phyloP scores from a whole-genome alignment of 2,797 vertebrate genomes.

The Moxostoma hubbsi region DNA sequence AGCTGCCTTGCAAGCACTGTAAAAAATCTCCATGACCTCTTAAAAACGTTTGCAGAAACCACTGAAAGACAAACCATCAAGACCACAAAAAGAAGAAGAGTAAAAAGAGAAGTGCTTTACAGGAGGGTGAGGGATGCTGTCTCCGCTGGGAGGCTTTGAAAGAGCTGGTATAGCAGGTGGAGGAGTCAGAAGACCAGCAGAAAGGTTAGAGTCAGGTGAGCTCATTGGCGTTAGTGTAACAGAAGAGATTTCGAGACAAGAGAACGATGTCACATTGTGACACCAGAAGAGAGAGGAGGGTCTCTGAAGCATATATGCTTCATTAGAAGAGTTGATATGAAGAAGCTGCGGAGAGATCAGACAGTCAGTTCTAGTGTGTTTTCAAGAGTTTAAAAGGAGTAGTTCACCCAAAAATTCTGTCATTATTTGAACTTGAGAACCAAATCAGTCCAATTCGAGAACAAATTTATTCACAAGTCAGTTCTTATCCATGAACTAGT shows the following conservation, averaged over 20 bases:
- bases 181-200: constrained; percentile 85
- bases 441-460: too few species aligned
- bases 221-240: constrained; percentile 90
- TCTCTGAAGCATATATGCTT: constrained; percentile 86
- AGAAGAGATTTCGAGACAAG: constrained; percentile 91
- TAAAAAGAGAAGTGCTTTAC: constrained; percentile 74
- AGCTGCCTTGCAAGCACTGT: background rate
- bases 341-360: constrained; percentile 85
- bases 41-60: background rate
- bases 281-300: constrained; percentile 90
- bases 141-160: constrained; percentile 80
- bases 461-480: too few species aligned
- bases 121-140: constrained; percentile 85
- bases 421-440: too few species aligned
- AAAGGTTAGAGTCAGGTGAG: constrained; percentile 88
- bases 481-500: too few species aligned
- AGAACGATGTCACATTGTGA: constrained; percentile 84
- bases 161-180: constrained; percentile 84
- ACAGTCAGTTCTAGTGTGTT: constrained; percentile 70
- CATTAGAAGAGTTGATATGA: constrained; percentile 84
- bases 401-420: too few species aligned
- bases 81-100: constrained; percentile 18
- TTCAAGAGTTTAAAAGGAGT: too few species aligned
- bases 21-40: background rate
- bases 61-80: constrained; percentile 21